Evolutionary conservation across 2,797 vertebrate genomes (phyloP), one percentile per base, ranked within the genome.

Genomic region (Streptopelia turtur): DNA sequence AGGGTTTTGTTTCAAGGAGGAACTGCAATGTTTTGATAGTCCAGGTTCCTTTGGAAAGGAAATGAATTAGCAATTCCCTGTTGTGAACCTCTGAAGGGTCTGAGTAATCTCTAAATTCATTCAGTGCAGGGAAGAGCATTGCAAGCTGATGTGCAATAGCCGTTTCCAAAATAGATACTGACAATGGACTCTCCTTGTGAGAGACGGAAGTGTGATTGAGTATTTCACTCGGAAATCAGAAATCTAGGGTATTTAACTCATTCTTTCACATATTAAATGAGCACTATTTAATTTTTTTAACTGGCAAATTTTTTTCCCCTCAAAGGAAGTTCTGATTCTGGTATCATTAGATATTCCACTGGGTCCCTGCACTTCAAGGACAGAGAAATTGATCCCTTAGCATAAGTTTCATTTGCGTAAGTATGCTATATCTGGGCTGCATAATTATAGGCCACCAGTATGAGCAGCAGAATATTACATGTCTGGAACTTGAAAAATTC

Each of bases 401-500:
- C 37, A 8, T 60, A 88, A 57, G 31, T 89, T 79, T 70, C 14
- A 93, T 94, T 90, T 97, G 28, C 83, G 45, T 93, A 89, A 94
- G 39, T 92, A 31, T 78, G 59, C 63, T 93, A 5, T 87, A 89
- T 93, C 77, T 49, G 7, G 79, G 33, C 83, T 88, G 77, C 70
- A 37, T 84, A 89, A 83, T 89, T 95, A 64, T 17, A 89, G 79
- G 64, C 64, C 78, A 74, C 66, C 31, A 64, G 14, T 47, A 60
- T 0, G 0, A 88, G 39, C 63, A 66, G 52, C 49, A 80, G 77
- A 80, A 31, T 87, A 77, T 84, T 89, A 24, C 39, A 50, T 85
- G 23, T 76, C 66, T 87, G 49, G 25, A 94, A 84, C 63, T 41
- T 82, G 63, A 94, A 94, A 84, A 76, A 63, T 66, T 79, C 1